Base-by-base conservation (phyloP, 2,888 invertebrate species). In the Pasiphila rectangulata region DNA sequence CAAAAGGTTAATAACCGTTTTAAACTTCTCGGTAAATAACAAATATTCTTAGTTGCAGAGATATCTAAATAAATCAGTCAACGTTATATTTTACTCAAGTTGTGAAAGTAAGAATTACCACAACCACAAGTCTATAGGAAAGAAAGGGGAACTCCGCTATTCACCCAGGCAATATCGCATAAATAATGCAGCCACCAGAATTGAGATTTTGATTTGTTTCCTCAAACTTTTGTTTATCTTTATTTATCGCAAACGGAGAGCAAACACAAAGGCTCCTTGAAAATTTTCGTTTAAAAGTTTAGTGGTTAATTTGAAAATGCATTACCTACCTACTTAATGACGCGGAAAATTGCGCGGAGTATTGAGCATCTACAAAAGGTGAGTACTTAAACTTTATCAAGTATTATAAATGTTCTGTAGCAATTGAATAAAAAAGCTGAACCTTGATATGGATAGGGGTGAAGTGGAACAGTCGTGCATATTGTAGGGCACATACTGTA, bases 171-270 rank as follows among this genome's bases (percentile, higher is more conserved):
- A 82, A 83, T 83, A 84, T 80, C 83, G 73, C 81, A 88, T 88
- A 88, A 87, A 88, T 88, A 87, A 88, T 86, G 83, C 86, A 87
- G 69, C 75, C 73, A 72, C 61, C 72, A 73, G 82, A 84, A 88
- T 88, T 85, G 87, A 77, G 78, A 82, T 86, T 86, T 83, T 86
- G 87, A 87, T 88, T 88, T 88, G 83, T 88, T 87, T 86, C 79
- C 83, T 80, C 62, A 82, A 88, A 88, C 75, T 87, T 88, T 84
- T 83, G 82, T 84, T 83, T 83, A 78, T 79, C 74, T 81, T 79
- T 67, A 59, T 60, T 64, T 57, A 64, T 54, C 45, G 63, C 61
- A 67, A 77, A 72, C 70, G 61, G 74, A 61, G 61, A 69, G 63
- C 63, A 61, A 75, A 64, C 61, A 75, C 73, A 80, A 80, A 73